These are phyloP conservation scores for Lycocerus yunnanus DNA, from an alignment of 2,888 invertebrate genomes.

Conservation along the genomic window DNA sequence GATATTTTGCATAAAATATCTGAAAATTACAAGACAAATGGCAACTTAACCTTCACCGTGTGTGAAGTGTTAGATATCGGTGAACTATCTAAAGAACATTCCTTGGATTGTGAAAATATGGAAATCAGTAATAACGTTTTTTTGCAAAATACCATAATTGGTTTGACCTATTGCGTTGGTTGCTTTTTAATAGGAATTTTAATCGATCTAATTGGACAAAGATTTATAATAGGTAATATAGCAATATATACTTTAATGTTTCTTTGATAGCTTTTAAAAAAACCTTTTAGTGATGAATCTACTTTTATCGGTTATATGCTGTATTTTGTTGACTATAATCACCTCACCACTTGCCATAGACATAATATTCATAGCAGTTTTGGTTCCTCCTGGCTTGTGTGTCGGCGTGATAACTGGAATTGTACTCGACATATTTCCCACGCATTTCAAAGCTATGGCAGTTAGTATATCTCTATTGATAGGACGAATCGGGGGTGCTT, in stretches of 20 bases:
- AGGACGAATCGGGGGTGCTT: conserved; percentile 68
- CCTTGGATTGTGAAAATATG: conserved; percentile 5
- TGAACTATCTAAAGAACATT: neutral
- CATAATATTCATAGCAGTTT: conserved; percentile 37
- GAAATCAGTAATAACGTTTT: conserved; percentile 29
- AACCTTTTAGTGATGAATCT: conserved; percentile 22
- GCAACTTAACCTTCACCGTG: conserved; percentile 33
- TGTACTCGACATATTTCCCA: conserved; percentile 52
- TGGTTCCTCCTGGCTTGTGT: conserved; percentile 41
- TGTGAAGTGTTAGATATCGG: conserved; percentile 37
- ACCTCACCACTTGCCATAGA: conserved; percentile 37
- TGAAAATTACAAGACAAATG: conserved; percentile 16
- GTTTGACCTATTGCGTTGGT: conserved; percentile 31
- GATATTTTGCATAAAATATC: conserved; percentile 41
- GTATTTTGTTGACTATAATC: conserved; percentile 14
- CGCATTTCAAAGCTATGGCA: conserved; percentile 61
- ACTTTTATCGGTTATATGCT: conserved; percentile 11
- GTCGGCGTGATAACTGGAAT: conserved; percentile 43
- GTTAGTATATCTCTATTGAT: conserved; percentile 68
- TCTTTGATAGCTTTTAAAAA: no score
- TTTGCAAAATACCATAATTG: conserved; percentile 32
- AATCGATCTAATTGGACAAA: conserved; percentile 32
- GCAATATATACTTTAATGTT: no score
- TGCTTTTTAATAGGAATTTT: conserved; percentile 27
- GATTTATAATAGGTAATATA: conserved; percentile 31